Percentiles rank a stretch among this genome's conserved stretches.
Conservation (phyloP, 1,140 invertebrate genomes). For the Drosophila subobscura region DNA sequence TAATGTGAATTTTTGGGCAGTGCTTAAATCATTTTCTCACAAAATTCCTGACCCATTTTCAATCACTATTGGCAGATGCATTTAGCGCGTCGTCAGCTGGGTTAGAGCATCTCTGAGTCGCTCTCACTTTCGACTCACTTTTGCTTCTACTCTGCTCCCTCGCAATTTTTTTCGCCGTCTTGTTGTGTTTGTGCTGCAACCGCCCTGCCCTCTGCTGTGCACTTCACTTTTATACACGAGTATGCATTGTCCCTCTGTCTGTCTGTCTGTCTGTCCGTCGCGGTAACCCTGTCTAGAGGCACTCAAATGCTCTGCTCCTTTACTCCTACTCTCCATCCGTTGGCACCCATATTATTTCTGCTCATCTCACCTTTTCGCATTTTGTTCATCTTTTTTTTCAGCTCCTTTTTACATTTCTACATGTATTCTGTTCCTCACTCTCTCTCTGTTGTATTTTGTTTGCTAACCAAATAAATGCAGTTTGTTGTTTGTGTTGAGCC, state of each 20-base stretch:
- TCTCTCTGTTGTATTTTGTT: conserved; percentile 26
- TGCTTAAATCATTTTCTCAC: too few relatives aligned
- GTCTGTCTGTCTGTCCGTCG: conserved; percentile 32
- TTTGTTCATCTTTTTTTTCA: conserved; percentile 27
- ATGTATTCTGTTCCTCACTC: too few relatives aligned
- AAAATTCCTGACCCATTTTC: too few relatives aligned
- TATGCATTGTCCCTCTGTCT: conserved; percentile 66
- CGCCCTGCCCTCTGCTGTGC: conserved; percentile 19
- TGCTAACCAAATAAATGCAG: conserved; percentile 81
- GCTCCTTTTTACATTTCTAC: conserved; percentile 1
- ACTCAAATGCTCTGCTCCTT: conserved; percentile 70
- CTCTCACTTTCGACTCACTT: background rate
- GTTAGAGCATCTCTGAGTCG: conserved; percentile 21
- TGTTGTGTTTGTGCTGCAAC: conserved; percentile 22
- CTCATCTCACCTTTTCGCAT: conserved; percentile 30
- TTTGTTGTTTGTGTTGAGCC: conserved; percentile 81
- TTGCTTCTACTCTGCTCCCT: conserved; percentile 11
- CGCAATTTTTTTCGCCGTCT: conserved; percentile 31
- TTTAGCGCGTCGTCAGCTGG: background rate
- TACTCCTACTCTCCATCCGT: conserved; percentile 36
- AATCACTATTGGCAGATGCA: too few relatives aligned
- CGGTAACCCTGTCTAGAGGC: conserved; percentile 59
- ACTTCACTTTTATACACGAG: conserved; percentile 72
- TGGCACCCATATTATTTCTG: conserved; percentile 21
- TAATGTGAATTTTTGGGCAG: too few relatives aligned